Evolutionary conservation across 2,113 vertebrate species (phyloP).

Genomic region (Galemys pyrenaicus): DNA sequence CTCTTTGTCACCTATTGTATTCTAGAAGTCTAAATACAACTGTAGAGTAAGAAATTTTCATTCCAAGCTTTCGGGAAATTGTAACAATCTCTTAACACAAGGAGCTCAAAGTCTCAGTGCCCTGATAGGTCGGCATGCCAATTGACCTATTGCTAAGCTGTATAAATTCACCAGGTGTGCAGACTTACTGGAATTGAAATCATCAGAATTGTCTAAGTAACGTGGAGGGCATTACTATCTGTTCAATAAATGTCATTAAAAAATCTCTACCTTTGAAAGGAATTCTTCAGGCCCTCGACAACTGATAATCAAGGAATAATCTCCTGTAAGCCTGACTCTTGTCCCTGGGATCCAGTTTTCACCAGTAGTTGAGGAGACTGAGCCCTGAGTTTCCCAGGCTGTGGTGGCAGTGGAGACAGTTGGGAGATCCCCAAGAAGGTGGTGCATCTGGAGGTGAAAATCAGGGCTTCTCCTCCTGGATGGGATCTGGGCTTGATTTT

Average conservation of each 20-base stretch:
- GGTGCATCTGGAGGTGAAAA: not conserved
- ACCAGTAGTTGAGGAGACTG: not conserved
- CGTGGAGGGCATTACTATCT: not conserved
- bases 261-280: not conserved
- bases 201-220: not conserved
- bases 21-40: constrained; percentile 28
- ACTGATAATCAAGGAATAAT: not conserved
- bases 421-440: not conserved
- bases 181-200: not conserved
- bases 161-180: not conserved
- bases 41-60: constrained; percentile 34
- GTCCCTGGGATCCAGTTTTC: not conserved
- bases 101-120: not conserved
- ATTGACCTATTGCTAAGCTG: not conserved
- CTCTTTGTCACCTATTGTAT: constrained; percentile 48
- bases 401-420: too few species aligned
- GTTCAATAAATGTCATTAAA: not conserved
- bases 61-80: constrained; percentile 45
- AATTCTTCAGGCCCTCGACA: not conserved
- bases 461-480: not conserved
- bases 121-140: not conserved
- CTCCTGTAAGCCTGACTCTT: not conserved
- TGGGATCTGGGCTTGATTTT: not conserved
- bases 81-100: constrained; percentile 26
- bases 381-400: not conserved